Base-by-base conservation (phyloP, 2,113 vertebrate species). In the Kryptolebias marmoratus region DNA sequence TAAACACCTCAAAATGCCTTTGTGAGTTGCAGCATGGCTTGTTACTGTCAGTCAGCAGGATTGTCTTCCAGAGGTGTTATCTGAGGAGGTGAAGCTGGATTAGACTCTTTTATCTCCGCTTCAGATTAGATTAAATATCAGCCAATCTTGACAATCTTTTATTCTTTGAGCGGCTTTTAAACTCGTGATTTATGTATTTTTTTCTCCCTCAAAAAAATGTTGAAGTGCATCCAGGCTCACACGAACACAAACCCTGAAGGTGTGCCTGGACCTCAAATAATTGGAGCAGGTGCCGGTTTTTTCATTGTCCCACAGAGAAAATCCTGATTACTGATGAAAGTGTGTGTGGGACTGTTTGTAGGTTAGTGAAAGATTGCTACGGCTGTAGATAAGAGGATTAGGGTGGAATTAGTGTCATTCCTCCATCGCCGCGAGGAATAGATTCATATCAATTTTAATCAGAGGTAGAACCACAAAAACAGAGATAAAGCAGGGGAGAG, bases 381-480 rank as follows among this genome's bases (percentile, higher is more conserved):
- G 87, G 90, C 79, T 50, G 64, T 62, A 56, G 82, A 87, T 93
- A 92, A 93, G 91, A 92, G 90, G 92, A 93, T 93, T 93, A 89
- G 58, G 1, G 78, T 70, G 87, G 92, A 91, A 92, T 93, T 91
- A 91, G 89, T 91, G 92, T 93, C 91, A 91, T 92, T 92, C 92
- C 84, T 90, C 77, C 79, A 81, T 88, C 69, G 68, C 77, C 28
- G 10, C 10, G 81, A 84, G 77, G 71, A 90, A 90, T 89, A 81
- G 75, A 88, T 91, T 91, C 82, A 90, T 90, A 91, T 93, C 73
- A 82, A 91, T 91, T 93, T 92, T 90, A 91, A 92, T 92, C 91
- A 90, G 90, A 64, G 78, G 75, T 52, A 63, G 88, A 80, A 66
- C 31, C 75, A 60, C 58, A 75, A 10, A 79, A 50, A 11, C 9